These are phyloP conservation scores for Rhinichthys klamathensis DNA, from an alignment of 2,113 vertebrate species.

Conservation along the genomic window DNA sequence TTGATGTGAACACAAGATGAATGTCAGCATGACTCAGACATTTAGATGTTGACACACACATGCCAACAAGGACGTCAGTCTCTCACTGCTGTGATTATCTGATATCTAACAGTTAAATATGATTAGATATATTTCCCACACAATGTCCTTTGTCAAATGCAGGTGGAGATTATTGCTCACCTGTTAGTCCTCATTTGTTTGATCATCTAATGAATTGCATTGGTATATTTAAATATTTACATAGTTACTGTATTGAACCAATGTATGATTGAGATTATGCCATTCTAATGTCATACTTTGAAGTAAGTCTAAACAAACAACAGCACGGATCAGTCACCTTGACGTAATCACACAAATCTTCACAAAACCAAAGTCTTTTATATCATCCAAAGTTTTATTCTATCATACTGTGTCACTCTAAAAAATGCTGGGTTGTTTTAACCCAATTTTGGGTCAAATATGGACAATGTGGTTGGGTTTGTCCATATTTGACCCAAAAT, in stretches of 20 bases:
- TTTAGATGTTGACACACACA: background rate
- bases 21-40: background rate
- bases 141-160: background rate
- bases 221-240: background rate
- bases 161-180: background rate
- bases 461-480: too few relatives aligned
- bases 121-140: background rate
- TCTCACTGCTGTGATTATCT: background rate
- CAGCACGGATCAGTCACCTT: background rate
- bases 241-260: background rate
- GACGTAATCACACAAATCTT: background rate
- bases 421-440: too few relatives aligned
- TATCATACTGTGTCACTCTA: too few relatives aligned
- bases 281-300: background rate
- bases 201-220: background rate
- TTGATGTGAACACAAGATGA: background rate
- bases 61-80: background rate
- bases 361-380: background rate
- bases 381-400: too few relatives aligned
- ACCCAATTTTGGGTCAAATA: too few relatives aligned
- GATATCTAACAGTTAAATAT: background rate
- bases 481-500: too few relatives aligned
- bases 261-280: background rate
- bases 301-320: background rate
- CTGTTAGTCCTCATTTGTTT: conserved; percentile 1